Conservation (phyloP, 2,888 invertebrate genomes). For the Uloborus plumipes region DNA sequence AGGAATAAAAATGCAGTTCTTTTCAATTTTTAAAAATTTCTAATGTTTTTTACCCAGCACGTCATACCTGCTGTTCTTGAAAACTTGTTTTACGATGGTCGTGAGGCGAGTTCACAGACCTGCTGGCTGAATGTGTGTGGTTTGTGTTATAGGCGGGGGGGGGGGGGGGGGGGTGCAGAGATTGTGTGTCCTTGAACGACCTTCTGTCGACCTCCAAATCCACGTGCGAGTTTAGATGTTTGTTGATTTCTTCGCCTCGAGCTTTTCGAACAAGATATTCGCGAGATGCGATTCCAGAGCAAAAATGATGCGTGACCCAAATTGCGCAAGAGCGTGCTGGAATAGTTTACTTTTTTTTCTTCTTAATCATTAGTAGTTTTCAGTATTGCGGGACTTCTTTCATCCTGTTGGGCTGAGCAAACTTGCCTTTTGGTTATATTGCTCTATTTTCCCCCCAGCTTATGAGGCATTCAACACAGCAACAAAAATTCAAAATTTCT, state of each 20-base stretch:
- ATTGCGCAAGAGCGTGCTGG: not conserved
- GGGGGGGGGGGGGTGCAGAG: not conserved
- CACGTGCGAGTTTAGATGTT: slow-evolving; percentile 8
- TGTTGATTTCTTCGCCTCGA: not conserved
- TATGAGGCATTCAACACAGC: no score
- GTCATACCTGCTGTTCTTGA: not conserved
- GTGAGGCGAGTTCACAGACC: slow-evolving; percentile 40
- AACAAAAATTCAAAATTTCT: no score
- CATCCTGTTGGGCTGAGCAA: no score
- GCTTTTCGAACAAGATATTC: not conserved
- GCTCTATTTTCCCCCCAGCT: no score
- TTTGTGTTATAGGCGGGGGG: no score
- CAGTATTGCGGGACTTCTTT: no score
- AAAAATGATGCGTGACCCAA: slow-evolving; percentile 9
- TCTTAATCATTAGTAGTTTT: no score
- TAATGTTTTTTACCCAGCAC: no score
- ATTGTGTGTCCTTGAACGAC: slow-evolving; percentile 55
- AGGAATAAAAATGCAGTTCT: no score
- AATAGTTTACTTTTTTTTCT: no score
- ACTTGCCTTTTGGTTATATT: no score
- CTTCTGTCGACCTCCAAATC: slow-evolving; percentile 43
- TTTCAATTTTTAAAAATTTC: no score
- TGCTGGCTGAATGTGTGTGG: not conserved
- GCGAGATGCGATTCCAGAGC: not conserved
- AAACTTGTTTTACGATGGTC: slow-evolving; percentile 26